These are phyloP conservation scores for Parauchenoglanis punctatus DNA, from an alignment of 2,797 vertebrate species.

Conservation along the genomic window DNA sequence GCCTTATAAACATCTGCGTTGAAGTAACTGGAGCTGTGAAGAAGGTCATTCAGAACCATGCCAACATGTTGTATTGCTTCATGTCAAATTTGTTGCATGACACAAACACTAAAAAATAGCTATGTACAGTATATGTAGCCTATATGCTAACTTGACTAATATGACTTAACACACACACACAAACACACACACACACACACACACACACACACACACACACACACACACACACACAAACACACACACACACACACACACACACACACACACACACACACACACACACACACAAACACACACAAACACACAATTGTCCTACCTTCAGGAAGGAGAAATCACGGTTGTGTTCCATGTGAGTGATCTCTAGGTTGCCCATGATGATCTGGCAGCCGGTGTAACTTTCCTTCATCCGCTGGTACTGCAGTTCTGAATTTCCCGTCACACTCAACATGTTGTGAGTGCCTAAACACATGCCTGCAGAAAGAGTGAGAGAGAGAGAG, in stretches of 20 bases:
- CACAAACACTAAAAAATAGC: no score
- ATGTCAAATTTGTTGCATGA: no score
- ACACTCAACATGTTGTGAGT: conserved; percentile 87
- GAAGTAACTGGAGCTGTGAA: not conserved
- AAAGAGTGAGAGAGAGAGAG: conserved; percentile 5
- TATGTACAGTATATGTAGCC: no score
- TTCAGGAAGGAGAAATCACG: conserved; percentile 89
- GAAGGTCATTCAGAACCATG: no score
- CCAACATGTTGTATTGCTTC: no score
- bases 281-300: not conserved
- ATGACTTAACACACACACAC: no score
- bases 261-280: no score
- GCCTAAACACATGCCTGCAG: conserved; percentile 83
- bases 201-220: no score
- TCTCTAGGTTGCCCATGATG: conserved; percentile 95
- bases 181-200: no score
- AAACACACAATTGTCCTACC: conserved; percentile 71
- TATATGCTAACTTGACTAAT: no score
- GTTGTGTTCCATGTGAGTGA: conserved; percentile 85
- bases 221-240: not conserved
- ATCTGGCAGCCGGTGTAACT: conserved; percentile 89
- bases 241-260: no score
- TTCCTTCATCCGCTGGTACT: conserved; percentile 81
- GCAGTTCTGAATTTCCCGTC: conserved; percentile 76
- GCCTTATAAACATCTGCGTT: not conserved